phyloP scores from a whole-genome alignment of 2,113 vertebrate species.

The Zosterops lateralis region DNA sequence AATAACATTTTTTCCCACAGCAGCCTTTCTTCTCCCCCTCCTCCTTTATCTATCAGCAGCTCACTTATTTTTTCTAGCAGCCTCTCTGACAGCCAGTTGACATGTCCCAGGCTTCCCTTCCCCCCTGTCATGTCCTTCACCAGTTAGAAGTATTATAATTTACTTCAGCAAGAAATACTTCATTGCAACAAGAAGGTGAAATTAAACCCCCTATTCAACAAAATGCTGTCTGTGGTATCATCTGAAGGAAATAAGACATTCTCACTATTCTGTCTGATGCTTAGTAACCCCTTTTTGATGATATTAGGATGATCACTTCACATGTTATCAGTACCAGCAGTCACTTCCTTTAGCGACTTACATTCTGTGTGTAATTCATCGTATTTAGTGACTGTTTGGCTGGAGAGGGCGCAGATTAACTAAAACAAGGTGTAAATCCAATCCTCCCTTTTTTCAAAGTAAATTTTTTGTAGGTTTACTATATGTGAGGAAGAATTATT shows the following conservation, averaged over 20 bases:
- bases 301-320: background rate
- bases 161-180: background rate
- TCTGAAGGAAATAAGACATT: background rate
- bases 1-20: constrained; percentile 47
- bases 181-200: background rate
- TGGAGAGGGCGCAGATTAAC: background rate
- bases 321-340: background rate
- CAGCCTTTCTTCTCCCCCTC: background rate
- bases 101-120: constrained; percentile 26
- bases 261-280: background rate
- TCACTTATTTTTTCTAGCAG: constrained; percentile 24
- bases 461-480: background rate
- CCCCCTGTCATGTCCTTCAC: background rate
- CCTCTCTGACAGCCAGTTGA: constrained; percentile 36
- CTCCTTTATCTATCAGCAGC: constrained; percentile 34
- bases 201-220: background rate
- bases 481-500: background rate
- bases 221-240: background rate
- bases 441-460: background rate
- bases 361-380: background rate
- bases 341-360: background rate
- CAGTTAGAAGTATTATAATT: background rate
- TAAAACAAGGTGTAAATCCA: background rate
- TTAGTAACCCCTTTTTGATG: background rate
- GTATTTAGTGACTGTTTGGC: background rate